Evolutionary conservation across 2,797 vertebrate species (phyloP), one percentile per base, ranked within the genome.

Genomic region (Nyctibius grandis): DNA sequence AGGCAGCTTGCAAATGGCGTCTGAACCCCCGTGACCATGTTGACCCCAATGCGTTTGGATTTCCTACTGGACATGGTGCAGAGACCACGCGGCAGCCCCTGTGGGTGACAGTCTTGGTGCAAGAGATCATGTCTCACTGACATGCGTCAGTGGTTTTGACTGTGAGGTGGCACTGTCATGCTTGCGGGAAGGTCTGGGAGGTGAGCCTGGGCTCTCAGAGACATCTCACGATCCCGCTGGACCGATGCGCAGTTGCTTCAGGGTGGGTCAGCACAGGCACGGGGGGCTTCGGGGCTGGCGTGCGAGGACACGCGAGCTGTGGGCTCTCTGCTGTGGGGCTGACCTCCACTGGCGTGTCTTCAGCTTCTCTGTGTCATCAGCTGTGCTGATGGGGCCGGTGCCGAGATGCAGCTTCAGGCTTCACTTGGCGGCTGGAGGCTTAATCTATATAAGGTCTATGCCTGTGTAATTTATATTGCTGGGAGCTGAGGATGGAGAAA

Each of bases 301-400:
- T 22, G n/a, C 1, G 1, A 64, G n/a, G 54, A 45, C 36, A 21
- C 0, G 0, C 0, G 2, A 51, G 42, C 44, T 19, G 23, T 2
- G 2, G 22, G 28, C 38, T 48, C 67, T 60, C 28, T 84, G 79
- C 68, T 63, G 40, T 0, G 0, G 63, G 33, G 59, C 42, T 64
- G 56, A 54, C 4, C 9, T 34, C 33, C 44, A 1, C 10, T 9
- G 34, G 8, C 0, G 0, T 36, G 44, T 67, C 67, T 36, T 47
- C 63, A 51, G 69, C 47, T 65, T 17, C 53, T 78, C 19, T 33
- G 31, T 73, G 68, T 48, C 57, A 38, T 29, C 34, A 12, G 50
- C 70, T 11, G 72, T 80, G 76, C 76, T 78, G 76, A 13, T 59
- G 54, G 45, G 48, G 53, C 18, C 0, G 0, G 34, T 33, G 50